Evolutionary conservation across 1,140 invertebrate species (phyloP), one percentile per base, ranked within the genome.

Genomic region (Rhyacophila brunnea): DNA sequence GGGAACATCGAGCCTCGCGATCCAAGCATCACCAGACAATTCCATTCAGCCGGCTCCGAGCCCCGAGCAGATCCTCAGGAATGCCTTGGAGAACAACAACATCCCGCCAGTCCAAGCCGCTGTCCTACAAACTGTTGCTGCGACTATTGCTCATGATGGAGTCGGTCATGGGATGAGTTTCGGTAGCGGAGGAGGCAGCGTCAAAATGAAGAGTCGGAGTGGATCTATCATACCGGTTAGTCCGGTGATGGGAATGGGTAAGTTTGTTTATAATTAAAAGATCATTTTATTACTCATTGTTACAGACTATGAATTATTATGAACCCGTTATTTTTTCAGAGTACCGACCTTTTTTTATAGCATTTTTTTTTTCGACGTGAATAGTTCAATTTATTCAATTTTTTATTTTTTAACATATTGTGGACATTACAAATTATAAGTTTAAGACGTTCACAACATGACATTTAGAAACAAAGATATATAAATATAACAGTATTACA

Each of bases 151-250:
- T 57, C 43, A 62, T 60, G 2, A 68, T 0, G 59, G 48, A 6
- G 19, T 34, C 0, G 23, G 23, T 28, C 23, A 5, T 9, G 23
- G 23, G 9, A 28, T 28, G 23, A 9, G n/a, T n/a, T n/a, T n/a
- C n/a, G n/a, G 23, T 28, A 20, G 40, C 9, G 76, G 73, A 53
- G 71, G 73, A 9, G 65, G 64, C 1, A 66, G 67, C 40, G 58
- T 58, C 6, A 79, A 79, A 45, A 72, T 73, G 0, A 79, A 79
- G 57, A 79, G 77, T 59, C 65, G 77, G 13, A 79, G 77, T 54
- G 77, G 77, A 6, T 78, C 76, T 7, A 79, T 79, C 20, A 78
- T 78, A 60, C 75, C 77, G 7, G 77, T 79, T 14, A 79, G 77
- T 54, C 77, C 77, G 32, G 74, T 77, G 9, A 79, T 79, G 74